phyloP scores from a whole-genome alignment of 2,113 vertebrate genomes.

The Salvelinus fontinalis region DNA sequence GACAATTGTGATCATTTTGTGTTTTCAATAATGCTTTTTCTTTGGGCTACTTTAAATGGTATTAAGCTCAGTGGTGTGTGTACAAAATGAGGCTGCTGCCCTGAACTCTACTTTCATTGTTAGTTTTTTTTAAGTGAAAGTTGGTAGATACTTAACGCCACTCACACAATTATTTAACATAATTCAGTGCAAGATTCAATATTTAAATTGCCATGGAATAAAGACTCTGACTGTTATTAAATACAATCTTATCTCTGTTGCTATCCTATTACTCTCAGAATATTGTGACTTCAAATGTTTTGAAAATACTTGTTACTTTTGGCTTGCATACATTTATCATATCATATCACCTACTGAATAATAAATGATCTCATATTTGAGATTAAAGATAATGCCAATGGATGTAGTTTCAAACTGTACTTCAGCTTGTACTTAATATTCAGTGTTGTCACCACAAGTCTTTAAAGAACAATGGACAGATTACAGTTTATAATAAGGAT shows the following conservation, averaged over 20 bases:
- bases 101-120: neutral
- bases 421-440: no score
- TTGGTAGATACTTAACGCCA: neutral
- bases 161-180: neutral
- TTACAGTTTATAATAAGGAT: no score
- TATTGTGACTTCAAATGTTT: neutral
- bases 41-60: neutral
- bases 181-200: neutral
- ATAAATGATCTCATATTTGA: neutral
- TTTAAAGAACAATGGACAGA: no score
- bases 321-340: neutral
- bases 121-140: neutral
- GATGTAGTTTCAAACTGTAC: no score
- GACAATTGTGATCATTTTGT: neutral
- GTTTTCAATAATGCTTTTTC: neutral
- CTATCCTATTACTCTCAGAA: neutral
- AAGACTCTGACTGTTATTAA: neutral
- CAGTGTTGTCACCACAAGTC: no score
- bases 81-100: neutral
- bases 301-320: conserved; percentile 3
- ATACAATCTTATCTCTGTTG: neutral
- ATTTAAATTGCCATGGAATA: neutral
- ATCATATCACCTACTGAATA: neutral
- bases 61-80: neutral
- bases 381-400: neutral